Evolutionary conservation across 2,888 invertebrate genomes (phyloP).

Genomic region (Watsonalla binaria): DNA sequence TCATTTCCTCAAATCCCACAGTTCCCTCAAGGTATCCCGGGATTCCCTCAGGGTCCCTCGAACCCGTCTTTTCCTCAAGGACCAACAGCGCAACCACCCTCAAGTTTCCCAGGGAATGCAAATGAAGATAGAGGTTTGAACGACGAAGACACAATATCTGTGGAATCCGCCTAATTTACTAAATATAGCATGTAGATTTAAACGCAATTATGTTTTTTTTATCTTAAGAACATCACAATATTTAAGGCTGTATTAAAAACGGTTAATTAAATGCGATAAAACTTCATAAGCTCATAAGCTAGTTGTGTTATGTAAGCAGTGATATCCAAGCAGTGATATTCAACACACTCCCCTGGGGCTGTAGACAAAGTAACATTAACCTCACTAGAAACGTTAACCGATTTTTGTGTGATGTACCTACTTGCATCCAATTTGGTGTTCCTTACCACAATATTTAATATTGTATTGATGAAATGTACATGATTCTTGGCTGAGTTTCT

Average conservation of each 20-base stretch:
- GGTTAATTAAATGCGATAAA: too few species aligned
- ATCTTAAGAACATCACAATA: too few species aligned
- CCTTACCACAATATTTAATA: too few species aligned
- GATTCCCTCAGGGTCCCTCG: constrained; percentile 34
- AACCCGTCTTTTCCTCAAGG: constrained; percentile 26
- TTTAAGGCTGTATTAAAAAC: too few species aligned
- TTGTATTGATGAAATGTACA: too few species aligned
- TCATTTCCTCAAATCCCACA: not conserved
- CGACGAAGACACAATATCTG: constrained; percentile 67
- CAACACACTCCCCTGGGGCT: not conserved
- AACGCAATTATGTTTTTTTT: not conserved
- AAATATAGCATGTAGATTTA: not conserved
- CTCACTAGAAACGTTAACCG: too few species aligned
- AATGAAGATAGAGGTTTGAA: constrained; percentile 49
- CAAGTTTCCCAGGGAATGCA: constrained; percentile 40
- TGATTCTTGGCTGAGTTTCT: too few species aligned
- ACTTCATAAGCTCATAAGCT: too few species aligned
- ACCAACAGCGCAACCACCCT: constrained; percentile 39
- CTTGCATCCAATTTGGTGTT: too few species aligned
- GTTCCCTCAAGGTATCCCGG: constrained; percentile 13
- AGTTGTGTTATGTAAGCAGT: not conserved
- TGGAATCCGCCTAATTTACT: constrained; percentile 55
- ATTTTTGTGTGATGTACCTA: too few species aligned
- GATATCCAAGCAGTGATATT: not conserved
- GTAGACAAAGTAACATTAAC: not conserved